Evolutionary conservation across 2,113 vertebrate species (phyloP).

Genomic region (Pterocles burchelli): DNA sequence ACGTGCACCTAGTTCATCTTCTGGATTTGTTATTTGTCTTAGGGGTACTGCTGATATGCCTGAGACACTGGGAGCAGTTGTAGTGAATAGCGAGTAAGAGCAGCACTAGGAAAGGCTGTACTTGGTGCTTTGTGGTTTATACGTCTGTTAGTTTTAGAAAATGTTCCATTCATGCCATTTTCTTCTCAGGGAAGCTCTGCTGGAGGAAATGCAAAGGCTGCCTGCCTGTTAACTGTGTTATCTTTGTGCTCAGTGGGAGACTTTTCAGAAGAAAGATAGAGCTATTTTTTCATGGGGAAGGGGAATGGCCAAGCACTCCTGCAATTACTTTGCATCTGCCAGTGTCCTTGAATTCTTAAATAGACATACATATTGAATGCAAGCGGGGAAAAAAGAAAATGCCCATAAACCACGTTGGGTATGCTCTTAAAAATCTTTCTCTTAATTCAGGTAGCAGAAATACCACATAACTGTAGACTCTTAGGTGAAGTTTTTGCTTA

Average conservation of each 20-base stretch:
- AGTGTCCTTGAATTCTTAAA: background rate
- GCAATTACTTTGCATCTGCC: background rate
- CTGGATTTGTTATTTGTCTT: background rate
- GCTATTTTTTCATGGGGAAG: background rate
- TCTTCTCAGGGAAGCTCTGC: background rate
- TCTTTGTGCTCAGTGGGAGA: background rate
- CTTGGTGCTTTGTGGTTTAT: background rate
- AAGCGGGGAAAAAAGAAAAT: background rate
- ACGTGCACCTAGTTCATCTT: rapidly evolving
- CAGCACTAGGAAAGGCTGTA: rapidly evolving
- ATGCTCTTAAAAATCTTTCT: background rate
- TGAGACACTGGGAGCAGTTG: background rate
- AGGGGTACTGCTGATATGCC: background rate
- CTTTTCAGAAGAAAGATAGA: background rate
- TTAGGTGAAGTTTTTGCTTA: background rate
- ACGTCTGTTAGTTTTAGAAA: background rate
- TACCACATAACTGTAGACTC: background rate
- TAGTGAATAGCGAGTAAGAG: background rate
- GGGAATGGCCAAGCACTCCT: background rate
- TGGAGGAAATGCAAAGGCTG: background rate
- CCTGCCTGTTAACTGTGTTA: background rate
- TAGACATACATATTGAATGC: background rate
- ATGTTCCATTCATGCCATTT: rapidly evolving
- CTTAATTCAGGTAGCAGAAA: background rate
- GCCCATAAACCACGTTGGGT: background rate